A percentile compares a stretch with the other conserved stretches of the same genome.
phyloP scores from a whole-genome alignment of 1,140 invertebrate genomes.

The Camponotus vicinus region DNA sequence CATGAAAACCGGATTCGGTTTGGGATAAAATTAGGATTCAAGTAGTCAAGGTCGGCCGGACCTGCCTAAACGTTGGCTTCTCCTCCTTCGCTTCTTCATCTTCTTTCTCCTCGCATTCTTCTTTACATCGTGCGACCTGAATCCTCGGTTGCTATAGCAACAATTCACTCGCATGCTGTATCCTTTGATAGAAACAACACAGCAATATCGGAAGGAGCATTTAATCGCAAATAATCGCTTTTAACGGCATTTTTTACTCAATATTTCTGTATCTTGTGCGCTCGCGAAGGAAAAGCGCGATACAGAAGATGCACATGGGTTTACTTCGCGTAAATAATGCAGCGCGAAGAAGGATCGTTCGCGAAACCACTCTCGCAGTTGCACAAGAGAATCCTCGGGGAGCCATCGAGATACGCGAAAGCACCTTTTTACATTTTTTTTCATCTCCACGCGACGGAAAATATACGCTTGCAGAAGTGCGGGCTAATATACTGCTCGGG shows the following conservation, averaged over 20 bases:
- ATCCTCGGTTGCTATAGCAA: constrained; percentile 42
- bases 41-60: constrained; percentile 76
- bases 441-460: neutral
- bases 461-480: neutral
- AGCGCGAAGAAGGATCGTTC: neutral
- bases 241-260: constrained; percentile 18
- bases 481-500: neutral
- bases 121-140: constrained; percentile 12
- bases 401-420: constrained; percentile 4
- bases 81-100: constrained; percentile 68
- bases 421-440: constrained; percentile 35
- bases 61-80: constrained; percentile 75
- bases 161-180: constrained; percentile 5
- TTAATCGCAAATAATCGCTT: constrained; percentile 28
- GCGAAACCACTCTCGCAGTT: neutral
- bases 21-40: constrained; percentile 82
- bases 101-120: constrained; percentile 28
- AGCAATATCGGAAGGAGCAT: neutral
- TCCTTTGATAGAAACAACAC: neutral
- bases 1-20: constrained; percentile 81
- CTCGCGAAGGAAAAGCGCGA: neutral
- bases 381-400: constrained; percentile 10
- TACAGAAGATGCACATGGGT: neutral
- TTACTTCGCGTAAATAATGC: constrained; percentile 47
- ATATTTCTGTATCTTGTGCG: neutral